Evolutionary conservation across 1,140 invertebrate species (phyloP), one percentile per base, ranked within the genome.

Genomic region (Streblospio benedicti): DNA sequence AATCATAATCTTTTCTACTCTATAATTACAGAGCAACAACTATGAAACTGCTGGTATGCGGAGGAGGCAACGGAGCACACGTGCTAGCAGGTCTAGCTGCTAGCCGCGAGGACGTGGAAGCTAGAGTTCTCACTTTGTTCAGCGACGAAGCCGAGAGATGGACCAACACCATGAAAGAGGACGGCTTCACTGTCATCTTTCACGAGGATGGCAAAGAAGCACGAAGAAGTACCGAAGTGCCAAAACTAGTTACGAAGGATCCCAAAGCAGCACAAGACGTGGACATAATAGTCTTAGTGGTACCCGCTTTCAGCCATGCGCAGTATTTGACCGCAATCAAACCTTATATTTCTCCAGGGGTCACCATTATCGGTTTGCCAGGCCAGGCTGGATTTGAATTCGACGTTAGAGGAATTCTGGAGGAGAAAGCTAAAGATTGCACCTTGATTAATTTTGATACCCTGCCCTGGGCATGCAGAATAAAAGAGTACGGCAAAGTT

Each of bases 351-450:
- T 43, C 55, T 43, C 44, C 61, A 1, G 59, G 64, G 25, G 61
- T 64, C 0, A 54, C 60, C 4, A 63, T 71, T 16, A 63, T 67
- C 25, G 70, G 70, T 1, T 25, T 69, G 3, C 68, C 70, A 1
- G 67, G 67, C 6, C 64, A 65, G 28, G 55, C 65, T 9, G 72
- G 72, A 1, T 72, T 74, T 50, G 68, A 72, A 45, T 69, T 74
- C 32, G 59, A 64, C 25, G 65, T 65, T 18, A 44, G 61, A 12
- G 33, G 62, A 27, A 65, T 66, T 16, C 53, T 69, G 12, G 62
- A 61, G 9, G 59, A 61, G n/a, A 61, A 57, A 5, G 57, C 57
- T 31, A 69, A 71, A 50, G 63, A 69, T 41, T 71, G 1, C 51
- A 54, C 5, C 60, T 56, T 35, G 56, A 65, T n/a, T 43, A 67